Base-by-base conservation (phyloP, 1,140 invertebrate genomes). In the Oscheius sp. region DNA sequence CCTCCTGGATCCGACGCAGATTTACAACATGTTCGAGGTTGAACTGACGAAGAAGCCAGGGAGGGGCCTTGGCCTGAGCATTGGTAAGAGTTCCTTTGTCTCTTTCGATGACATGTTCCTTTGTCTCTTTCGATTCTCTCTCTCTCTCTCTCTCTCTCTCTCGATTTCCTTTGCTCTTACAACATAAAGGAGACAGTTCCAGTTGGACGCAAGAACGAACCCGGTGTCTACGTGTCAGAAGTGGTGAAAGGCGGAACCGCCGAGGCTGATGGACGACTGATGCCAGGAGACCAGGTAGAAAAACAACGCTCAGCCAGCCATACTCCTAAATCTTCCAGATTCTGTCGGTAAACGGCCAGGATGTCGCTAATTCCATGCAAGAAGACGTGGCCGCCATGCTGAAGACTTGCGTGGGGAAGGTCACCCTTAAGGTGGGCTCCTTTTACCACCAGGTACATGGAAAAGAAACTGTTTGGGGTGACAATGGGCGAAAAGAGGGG, bases 181-280 rank as follows among this genome's bases (percentile, higher is more conserved):
- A n/a, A n/a, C n/a, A n/a, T n/a, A n/a, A n/a, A n/a, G n/a, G n/a
- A 15, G 15, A 18, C 28, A 68, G 15, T 68, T 18, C 55, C n/a
- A 38, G 90, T 93, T 20, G 92, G 91, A n/a, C 90, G 91, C 58
- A 91, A 92, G 78, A 90, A 90, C 80, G 92, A 92, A 55, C 89
- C 90, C 31, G 94, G 94, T 36, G 92, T 95, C 67, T 97, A 94
- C 85, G 91, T 99, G 72, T 93, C 92, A 28, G 95, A 98, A 85
- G 89, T 98, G 82, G 95, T 97, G 85, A 89, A 90, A 68, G 95
- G 94, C 2, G 92, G 95, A 38, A 90, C 90, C 66, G 94, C 94
- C 0, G 92, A 95, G 78, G 89, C 92, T 38, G 94, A 96, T 85
- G 93, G 92, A 7, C 89, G 92, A 75, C 89, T 99, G 67, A 91